Percentiles rank a stretch among this genome's conserved stretches.
Evolutionary conservation across 2,113 vertebrate genomes (phyloP).

Genomic region (Brienomyrus brachyistius): DNA sequence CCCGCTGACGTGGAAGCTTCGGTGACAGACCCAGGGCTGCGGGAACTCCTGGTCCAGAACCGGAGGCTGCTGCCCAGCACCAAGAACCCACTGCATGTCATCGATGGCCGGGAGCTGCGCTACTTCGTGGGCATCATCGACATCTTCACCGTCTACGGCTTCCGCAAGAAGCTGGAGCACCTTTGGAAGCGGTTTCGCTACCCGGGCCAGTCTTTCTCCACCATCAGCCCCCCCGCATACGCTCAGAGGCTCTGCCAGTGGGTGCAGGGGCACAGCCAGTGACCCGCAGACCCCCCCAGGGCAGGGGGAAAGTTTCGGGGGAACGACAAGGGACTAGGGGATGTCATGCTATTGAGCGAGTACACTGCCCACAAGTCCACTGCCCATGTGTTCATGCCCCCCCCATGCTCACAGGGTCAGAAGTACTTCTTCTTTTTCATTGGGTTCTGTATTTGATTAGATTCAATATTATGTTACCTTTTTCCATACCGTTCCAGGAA

Average conservation of each 20-base stretch:
- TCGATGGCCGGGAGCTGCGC: slow-evolving; percentile 74
- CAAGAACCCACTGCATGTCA: slow-evolving; percentile 72
- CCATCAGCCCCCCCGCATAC: slow-evolving; percentile 69
- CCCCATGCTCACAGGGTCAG: not conserved
- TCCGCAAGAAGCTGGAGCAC: slow-evolving; percentile 72
- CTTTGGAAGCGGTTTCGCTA: slow-evolving; percentile 75
- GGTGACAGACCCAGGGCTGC: slow-evolving; percentile 28
- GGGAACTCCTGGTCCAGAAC: slow-evolving; percentile 59
- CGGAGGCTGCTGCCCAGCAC: slow-evolving; percentile 65
- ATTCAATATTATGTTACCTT: not conserved
- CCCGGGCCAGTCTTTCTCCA: slow-evolving; percentile 68
- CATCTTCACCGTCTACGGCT: slow-evolving; percentile 75
- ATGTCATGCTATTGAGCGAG: not conserved
- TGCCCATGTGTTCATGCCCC: not conserved
- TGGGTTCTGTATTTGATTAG: not conserved
- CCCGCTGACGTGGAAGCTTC: not conserved
- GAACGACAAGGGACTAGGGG: not conserved
- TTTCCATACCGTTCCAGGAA: not conserved
- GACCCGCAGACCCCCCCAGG: not conserved
- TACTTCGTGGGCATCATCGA: slow-evolving; percentile 84
- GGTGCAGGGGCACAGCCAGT: slow-evolving; percentile 68
- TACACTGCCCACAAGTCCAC: not conserved
- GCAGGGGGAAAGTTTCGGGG: not conserved
- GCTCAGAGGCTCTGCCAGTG: slow-evolving; percentile 68
- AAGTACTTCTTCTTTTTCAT: not conserved